A percentile compares a stretch with the other conserved stretches of the same genome.
These are phyloP conservation scores for Leptinotarsa texana DNA, from an alignment of 1,140 invertebrate species.

Conservation along the genomic window DNA sequence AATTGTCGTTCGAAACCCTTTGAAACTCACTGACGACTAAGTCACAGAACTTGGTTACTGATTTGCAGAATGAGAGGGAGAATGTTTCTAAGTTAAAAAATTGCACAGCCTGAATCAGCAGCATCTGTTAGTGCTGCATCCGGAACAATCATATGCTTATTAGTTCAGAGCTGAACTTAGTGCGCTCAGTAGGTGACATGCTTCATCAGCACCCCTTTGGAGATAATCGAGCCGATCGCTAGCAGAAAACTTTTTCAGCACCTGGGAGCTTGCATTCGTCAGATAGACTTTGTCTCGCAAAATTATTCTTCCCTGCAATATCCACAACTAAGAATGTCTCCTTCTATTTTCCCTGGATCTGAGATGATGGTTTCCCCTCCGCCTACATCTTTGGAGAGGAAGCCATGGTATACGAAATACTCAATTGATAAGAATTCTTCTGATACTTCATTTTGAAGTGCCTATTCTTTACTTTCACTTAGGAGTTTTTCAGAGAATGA, in stretches of 20 bases:
- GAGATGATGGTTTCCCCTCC: conserved; percentile 25
- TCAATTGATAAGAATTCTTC: conserved; percentile 31
- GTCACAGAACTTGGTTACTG: conserved; percentile 90
- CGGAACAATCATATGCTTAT: conserved; percentile 73
- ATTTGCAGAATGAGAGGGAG: conserved; percentile 82
- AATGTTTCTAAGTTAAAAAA: conserved; percentile 87
- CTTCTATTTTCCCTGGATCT: conserved; percentile 42
- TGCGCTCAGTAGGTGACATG: conserved; percentile 90
- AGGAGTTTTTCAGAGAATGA: not conserved
- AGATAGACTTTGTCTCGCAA: conserved; percentile 51
- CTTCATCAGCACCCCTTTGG: conserved; percentile 62
- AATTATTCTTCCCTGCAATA: conserved; percentile 32
- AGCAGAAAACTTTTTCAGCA: conserved; percentile 57
- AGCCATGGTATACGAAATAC: conserved; percentile 51
- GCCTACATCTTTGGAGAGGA: conserved; percentile 47
- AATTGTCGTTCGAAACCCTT: no score
- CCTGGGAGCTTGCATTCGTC: conserved; percentile 55
- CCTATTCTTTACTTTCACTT: conserved; percentile 17
- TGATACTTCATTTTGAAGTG: conserved; percentile 1
- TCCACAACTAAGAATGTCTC: conserved; percentile 40
- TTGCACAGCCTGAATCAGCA: conserved; percentile 81
- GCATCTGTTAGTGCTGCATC: conserved; percentile 65
- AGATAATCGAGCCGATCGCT: conserved; percentile 52
- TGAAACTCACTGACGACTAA: conserved; percentile 63
- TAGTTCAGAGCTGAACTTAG: conserved; percentile 86